phyloP scores from a whole-genome alignment of 2,797 vertebrate genomes.

The Hemitrygon akajei region DNA sequence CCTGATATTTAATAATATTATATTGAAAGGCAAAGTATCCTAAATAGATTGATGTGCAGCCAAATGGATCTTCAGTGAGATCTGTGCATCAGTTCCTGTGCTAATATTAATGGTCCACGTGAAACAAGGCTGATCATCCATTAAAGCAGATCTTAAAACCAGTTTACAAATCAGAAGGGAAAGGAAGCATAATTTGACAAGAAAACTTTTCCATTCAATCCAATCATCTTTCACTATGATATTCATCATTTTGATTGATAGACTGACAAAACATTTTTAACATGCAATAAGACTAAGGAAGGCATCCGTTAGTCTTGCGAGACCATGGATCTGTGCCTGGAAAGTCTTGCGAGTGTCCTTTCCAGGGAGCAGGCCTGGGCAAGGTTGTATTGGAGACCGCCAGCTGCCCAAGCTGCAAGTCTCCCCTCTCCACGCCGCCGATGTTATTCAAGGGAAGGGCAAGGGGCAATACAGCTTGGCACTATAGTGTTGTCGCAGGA shows the following conservation, averaged over 20 bases:
- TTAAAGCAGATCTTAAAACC: not conserved
- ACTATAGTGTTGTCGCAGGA: too few species aligned
- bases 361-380: too few species aligned
- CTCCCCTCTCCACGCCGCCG: too few species aligned
- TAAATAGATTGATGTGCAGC: not conserved
- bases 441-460: too few species aligned
- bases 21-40: not conserved
- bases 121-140: not conserved
- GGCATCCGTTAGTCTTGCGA: too few species aligned
- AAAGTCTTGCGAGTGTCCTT: too few species aligned
- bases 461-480: too few species aligned
- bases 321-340: too few species aligned
- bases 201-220: not conserved
- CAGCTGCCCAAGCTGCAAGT: too few species aligned
- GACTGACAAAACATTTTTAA: not conserved
- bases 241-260: constrained; percentile 5
- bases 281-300: not conserved
- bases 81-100: not conserved
- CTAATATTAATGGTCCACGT: not conserved
- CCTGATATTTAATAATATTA: not conserved
- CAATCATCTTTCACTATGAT: not conserved
- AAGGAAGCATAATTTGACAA: not conserved
- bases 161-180: not conserved
- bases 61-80: not conserved
- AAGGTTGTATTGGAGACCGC: too few species aligned